phyloP scores from a whole-genome alignment of 2,113 vertebrate species.

The Oenanthe melanoleuca region DNA sequence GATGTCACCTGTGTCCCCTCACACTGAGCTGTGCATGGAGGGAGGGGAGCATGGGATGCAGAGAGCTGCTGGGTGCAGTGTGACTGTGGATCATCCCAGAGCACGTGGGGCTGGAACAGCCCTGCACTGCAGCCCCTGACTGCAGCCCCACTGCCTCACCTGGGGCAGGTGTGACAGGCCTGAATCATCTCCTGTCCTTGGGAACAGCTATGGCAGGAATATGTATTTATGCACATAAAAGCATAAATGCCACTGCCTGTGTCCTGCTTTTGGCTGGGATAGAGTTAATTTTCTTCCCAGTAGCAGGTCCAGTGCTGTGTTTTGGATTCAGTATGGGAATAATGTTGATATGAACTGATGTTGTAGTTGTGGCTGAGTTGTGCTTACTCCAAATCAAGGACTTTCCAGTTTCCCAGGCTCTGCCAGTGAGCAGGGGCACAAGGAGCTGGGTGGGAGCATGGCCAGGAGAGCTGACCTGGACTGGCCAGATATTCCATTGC shows the following conservation, averaged over 20 bases:
- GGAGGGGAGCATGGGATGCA: rapidly evolving
- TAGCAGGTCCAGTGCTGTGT: not conserved
- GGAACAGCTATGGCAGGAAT: not conserved
- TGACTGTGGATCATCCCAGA: not conserved
- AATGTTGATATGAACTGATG: not conserved
- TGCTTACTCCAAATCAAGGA: not conserved
- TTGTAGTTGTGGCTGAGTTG: not conserved
- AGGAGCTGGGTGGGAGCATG: not conserved
- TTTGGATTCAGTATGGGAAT: not conserved
- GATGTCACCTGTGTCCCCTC: not conserved
- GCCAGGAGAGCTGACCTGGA: not conserved
- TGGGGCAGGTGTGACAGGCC: not conserved
- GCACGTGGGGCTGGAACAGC: not conserved
- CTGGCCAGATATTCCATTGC: not conserved
- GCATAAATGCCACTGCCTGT: not conserved
- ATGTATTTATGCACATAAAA: not conserved
- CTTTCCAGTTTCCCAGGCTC: not conserved
- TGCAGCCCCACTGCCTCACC: not conserved
- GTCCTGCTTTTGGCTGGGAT: not conserved
- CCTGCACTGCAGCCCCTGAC: not conserved
- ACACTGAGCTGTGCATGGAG: not conserved
- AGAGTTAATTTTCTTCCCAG: not conserved
- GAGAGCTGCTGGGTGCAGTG: not conserved
- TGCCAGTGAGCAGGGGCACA: not conserved
- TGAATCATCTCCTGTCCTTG: not conserved